Evolutionary conservation across 2,888 invertebrate genomes (phyloP).

Genomic region (Chloroclysta siterata): DNA sequence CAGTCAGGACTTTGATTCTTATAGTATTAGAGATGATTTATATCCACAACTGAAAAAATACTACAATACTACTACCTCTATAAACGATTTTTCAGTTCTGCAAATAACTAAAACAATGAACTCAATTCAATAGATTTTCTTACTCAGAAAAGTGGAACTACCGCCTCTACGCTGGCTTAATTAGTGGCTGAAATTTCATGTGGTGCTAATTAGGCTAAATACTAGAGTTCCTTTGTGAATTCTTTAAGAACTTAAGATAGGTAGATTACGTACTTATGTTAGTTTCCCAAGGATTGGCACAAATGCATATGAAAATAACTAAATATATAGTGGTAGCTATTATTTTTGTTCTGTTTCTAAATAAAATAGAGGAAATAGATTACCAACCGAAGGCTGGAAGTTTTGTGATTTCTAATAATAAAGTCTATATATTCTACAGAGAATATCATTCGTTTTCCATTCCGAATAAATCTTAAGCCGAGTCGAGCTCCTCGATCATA

Average conservation of each 20-base stretch:
- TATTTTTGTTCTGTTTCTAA: no score
- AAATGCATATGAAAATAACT: no score
- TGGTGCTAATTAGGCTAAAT: conserved; percentile 6
- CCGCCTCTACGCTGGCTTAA: neutral
- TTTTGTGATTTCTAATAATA: conserved; percentile 22
- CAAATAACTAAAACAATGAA: no score
- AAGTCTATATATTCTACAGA: conserved; percentile 23
- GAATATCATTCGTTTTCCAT: conserved; percentile 34
- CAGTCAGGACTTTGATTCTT: no score
- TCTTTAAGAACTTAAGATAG: neutral
- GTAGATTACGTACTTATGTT: neutral
- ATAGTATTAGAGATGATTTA: no score
- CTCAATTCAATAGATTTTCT: no score
- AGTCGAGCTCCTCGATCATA: conserved; percentile 37
- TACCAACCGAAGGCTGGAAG: neutral
- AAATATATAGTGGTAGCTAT: no score
- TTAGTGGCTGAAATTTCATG: conserved; percentile 1
- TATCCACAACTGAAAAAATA: no score
- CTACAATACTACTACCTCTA: no score
- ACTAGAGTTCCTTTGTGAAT: conserved; percentile 1
- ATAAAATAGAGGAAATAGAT: no score
- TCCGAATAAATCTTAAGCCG: conserved; percentile 35
- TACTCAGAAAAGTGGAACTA: no score
- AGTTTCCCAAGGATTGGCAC: neutral
- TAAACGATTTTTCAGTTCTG: no score